Evolutionary conservation across 2,113 vertebrate genomes (phyloP), one percentile per base, ranked within the genome.

Genomic region (Acrocephalus kingi): DNA sequence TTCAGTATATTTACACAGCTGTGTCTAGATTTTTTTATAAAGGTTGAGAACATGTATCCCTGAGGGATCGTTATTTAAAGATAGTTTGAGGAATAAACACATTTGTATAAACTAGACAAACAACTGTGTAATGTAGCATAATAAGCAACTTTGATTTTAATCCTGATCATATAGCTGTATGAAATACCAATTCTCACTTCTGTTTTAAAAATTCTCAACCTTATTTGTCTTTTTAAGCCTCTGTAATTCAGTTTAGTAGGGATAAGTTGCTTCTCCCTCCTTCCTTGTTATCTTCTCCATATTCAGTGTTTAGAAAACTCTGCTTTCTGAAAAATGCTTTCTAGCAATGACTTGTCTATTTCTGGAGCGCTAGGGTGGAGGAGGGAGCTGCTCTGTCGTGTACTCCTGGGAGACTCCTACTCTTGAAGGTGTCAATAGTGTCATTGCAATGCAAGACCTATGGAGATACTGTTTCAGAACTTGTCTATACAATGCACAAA

Each of bases 401-500:
- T 93, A 95, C 94, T 94, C 87, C 79, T 95, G 93, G 94, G 93
- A 94, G 92, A 94, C 93, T 95, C 94, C 94, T 96, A 91, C 96
- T 96, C 68, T 48, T 78, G 54, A 94, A 97, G 89, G 71, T 95
- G 95, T 94, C 94, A 93, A 93, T 77, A 86, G 85, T 96, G 92
- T 93, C 85, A 94, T 90, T 1, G 2, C 95, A 77, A 17, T 86
- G 85, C 94, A 88, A 90, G 79, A 69, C 3, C 2, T 71, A 55
- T 63, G 33, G 43, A 80, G 76, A 61, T 80, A 31, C 56, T 67
- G 64, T 63, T 91, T 93, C 76, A 71, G 79, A 88, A 90, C 55
- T 77, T 73, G 33, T 71, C 59, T 77, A 6, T 19, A 66, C 31
- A 35, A 11, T 71, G 51, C 58, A 39, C 24, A 33, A 59, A 52